Evolutionary conservation across 2,113 vertebrate species (phyloP).

Genomic region (Antigone vipio): DNA sequence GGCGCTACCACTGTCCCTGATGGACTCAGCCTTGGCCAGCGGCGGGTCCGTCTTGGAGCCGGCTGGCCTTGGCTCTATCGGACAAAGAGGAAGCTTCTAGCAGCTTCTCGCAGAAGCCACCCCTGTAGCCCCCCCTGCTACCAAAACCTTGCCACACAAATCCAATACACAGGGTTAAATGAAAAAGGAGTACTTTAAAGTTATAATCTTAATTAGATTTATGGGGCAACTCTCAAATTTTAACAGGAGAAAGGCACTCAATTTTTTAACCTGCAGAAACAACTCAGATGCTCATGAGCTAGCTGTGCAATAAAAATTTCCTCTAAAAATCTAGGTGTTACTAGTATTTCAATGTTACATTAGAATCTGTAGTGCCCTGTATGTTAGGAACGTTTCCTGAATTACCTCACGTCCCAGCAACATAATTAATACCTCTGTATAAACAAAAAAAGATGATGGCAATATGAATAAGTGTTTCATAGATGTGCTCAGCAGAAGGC

Average conservation of each 20-base stretch:
- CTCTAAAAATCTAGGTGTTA: neutral
- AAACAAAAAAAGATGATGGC: neutral
- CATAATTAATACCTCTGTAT: neutral
- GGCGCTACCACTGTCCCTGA: no score
- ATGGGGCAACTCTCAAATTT: neutral
- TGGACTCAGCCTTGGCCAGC: no score
- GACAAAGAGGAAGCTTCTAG: no score
- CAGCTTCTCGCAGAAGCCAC: no score
- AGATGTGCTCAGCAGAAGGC: slow-evolving; percentile 17
- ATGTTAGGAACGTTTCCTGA: neutral
- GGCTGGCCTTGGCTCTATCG: no score
- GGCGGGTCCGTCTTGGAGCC: no score
- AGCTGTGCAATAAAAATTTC: neutral
- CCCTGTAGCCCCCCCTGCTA: no score
- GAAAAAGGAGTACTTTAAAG: neutral
- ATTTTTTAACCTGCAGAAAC: neutral
- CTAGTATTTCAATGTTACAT: neutral
- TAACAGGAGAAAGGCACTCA: neutral
- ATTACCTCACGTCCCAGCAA: slow-evolving; percentile 7
- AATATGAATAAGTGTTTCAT: neutral
- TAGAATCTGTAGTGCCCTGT: neutral
- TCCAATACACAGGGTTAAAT: neutral
- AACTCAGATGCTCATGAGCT: neutral
- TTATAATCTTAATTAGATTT: neutral
- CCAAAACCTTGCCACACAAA: no score